Conservation (phyloP, 2,888 invertebrate species). For the Belgica antarctica region DNA sequence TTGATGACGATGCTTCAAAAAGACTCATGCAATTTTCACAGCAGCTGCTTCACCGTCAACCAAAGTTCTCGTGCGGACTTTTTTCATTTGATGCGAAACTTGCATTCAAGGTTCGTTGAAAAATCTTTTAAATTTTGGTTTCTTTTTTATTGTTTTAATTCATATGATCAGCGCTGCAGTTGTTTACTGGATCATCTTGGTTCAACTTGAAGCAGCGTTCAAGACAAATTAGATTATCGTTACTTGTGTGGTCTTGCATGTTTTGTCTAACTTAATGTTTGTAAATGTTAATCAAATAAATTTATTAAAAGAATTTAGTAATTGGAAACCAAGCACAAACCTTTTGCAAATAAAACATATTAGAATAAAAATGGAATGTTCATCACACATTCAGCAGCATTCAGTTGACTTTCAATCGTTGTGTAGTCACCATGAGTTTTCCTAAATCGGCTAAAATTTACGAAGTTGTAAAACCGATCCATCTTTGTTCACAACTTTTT, state of each 20-base stretch:
- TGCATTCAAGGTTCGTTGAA: not conserved
- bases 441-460: not conserved
- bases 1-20: not conserved
- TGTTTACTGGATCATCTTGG: not conserved
- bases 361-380: not conserved
- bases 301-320: too few relatives aligned
- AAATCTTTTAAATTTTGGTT: too few relatives aligned
- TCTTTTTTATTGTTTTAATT: not conserved
- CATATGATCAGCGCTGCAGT: not conserved
- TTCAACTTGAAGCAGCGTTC: not conserved
- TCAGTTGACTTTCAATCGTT: not conserved
- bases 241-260: not conserved
- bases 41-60: not conserved
- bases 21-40: not conserved
- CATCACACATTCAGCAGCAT: not conserved
- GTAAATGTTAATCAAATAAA: too few relatives aligned
- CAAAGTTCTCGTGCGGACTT: not conserved
- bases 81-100: slow-evolving; percentile 10
- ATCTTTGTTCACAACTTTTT: not conserved
- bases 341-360: too few relatives aligned
- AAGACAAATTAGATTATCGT: too few relatives aligned
- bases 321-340: too few relatives aligned
- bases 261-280: not conserved
- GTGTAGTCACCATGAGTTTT: not conserved
- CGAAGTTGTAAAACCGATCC: not conserved